Evolutionary conservation across 2,888 invertebrate genomes (phyloP).

Genomic region (Neoitamus cyanurus): DNA sequence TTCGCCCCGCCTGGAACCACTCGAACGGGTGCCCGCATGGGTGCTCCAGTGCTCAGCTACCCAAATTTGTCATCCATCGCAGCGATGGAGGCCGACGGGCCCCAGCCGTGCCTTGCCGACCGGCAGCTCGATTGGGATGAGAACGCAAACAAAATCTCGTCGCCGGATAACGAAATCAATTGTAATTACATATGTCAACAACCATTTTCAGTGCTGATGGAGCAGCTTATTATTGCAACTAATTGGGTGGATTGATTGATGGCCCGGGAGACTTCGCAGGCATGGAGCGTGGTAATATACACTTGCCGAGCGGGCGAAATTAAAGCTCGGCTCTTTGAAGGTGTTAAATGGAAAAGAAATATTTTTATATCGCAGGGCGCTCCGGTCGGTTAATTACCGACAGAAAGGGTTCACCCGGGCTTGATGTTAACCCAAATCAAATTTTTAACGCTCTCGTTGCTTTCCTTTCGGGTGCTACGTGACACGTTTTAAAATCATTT

Average conservation of each 20-base stretch:
- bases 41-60: background rate
- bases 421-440: background rate
- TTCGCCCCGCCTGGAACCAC: background rate
- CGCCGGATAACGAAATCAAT: conserved; percentile 60
- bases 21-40: conserved; percentile 16
- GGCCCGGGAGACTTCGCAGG: conserved; percentile 6
- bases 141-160: conserved; percentile 49
- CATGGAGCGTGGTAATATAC: background rate
- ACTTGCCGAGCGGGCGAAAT: background rate
- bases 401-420: background rate
- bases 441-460: background rate
- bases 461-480: background rate
- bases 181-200: conserved; percentile 66
- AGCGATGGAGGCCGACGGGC: background rate
- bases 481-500: conserved; percentile 5
- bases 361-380: background rate
- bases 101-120: background rate
- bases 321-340: background rate
- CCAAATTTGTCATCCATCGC: background rate
- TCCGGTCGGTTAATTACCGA: background rate
- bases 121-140: conserved; percentile 37
- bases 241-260: conserved; percentile 48
- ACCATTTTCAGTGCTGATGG: conserved; percentile 58
- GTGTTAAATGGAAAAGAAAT: conserved; percentile 33
- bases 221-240: conserved; percentile 47